Evolutionary conservation across 2,113 vertebrate species (phyloP), one percentile per base, ranked within the genome.

Genomic region (Electrona antarctica): DNA sequence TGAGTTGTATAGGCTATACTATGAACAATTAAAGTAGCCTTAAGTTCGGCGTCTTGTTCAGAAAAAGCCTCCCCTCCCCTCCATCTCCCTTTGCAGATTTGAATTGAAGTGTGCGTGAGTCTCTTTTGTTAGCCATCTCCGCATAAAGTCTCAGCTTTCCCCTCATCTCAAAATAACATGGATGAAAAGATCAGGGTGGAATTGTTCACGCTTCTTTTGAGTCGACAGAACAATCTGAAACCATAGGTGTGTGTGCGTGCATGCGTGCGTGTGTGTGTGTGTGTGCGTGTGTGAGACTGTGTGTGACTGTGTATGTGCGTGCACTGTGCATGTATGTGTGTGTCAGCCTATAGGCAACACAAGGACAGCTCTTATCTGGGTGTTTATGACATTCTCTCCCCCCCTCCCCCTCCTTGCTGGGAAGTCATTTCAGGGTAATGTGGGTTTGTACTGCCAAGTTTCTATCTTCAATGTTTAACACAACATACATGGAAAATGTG

Each of bases 401-500:
- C 51, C 60, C 46, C 47, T 64, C 50, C 51, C 46, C 59, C 60
- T 64, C 62, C 60, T 15, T 85, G 79, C 59, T 29, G 77, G 76
- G 88, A 68, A 83, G 61, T 72, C 60, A 8, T 58, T 74, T 61
- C 45, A 29, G 69, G 71, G 45, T 45, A 65, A 65, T 70, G 71
- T 21, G 65, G 50, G 52, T 57, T 60, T 60, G 64, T 50, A 1
- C 81, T 87, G 86, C 80, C 80, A 89, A 79, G 70, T 79, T 88
- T 78, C 74, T 86, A 79, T 84, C 72, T 81, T 80, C 69, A 73
- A 64, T 65, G 64, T 86, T 80, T 69, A 82, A 74, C 56, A 71
- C 76, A 80, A 81, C 77, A 88, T 82, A 81, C 82, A 73, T 77
- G 83, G 80, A 82, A 86, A 83, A 81, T 80, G 69, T 72, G 45